phyloP scores from a whole-genome alignment of 2,797 vertebrate genomes.

The Alauda arvensis region DNA sequence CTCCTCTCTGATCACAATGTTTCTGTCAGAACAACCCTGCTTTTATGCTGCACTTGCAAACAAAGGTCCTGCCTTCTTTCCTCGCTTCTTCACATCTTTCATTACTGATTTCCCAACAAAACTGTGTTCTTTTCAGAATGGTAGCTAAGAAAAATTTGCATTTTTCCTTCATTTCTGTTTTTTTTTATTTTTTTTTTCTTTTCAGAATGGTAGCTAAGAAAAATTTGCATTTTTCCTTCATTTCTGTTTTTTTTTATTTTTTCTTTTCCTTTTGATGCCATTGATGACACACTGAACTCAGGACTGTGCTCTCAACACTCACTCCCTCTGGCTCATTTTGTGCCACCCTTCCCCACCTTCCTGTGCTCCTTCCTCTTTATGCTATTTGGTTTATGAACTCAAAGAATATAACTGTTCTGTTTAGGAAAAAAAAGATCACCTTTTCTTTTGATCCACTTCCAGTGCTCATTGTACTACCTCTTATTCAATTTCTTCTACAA shows the following conservation, averaged over 20 bases:
- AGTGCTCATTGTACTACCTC: conserved; percentile 6
- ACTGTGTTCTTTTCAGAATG: conserved; percentile 1
- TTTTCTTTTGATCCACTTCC: conserved; percentile 40
- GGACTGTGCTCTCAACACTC: background rate
- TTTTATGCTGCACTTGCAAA: conserved; percentile 20
- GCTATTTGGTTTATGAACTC: conserved; percentile 41
- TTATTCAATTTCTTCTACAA: conserved; percentile 20
- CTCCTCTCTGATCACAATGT: conserved; percentile 11
- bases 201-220: background rate
- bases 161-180: background rate
- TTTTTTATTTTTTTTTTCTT: background rate
- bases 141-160: background rate
- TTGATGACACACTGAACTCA: background rate
- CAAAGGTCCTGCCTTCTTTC: conserved; percentile 20
- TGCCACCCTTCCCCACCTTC: background rate
- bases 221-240: background rate
- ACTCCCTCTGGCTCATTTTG: background rate
- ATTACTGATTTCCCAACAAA: background rate
- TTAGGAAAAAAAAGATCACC: conserved; percentile 22
- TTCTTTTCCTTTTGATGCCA: background rate
- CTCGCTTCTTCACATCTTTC: background rate
- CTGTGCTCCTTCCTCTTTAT: background rate
- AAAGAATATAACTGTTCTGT: conserved; percentile 21
- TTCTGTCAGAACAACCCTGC: background rate
- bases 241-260: background rate